Base-by-base conservation (phyloP, 2,113 vertebrate genomes). In the Tapirus terrestris region DNA sequence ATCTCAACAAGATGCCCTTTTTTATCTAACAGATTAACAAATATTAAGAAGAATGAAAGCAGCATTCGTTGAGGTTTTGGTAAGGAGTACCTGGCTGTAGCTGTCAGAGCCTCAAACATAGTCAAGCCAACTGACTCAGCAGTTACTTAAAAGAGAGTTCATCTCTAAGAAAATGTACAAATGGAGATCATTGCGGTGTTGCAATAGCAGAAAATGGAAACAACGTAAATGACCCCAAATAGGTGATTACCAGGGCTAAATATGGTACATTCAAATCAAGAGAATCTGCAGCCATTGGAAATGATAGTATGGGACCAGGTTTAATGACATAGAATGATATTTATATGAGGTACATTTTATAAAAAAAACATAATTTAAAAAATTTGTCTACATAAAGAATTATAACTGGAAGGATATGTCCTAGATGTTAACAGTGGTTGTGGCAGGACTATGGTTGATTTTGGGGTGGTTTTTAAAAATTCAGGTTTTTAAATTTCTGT, bases 351-450 rank as follows among this genome's bases (percentile, higher is more conserved):
- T 89, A 3, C 67, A 61, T 70, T 92, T 95, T 81, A 85, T 89
- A 53, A 86, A 60, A 60, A 77, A 76, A 85, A 79, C 51, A 39
- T 27, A 11, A 31, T 5, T 75, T 29, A 0, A 8, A n/a, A 61
- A 77, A 53, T 81, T 6, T 43, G 11, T 79, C 12, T 56, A 25
- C 89, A 63, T 18, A 89, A 43, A 90, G 9, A 89, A 25, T 81
- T 89, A 25, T 85, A 33, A 48, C 85, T 96, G 68, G 58, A 96
- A 94, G 76, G 18, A 43, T 96, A 63, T 60, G 89, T n/a, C 33
- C 43, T 51, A 90, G 25, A 56, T 70, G 48, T 93, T 91, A 72
- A 87, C 23, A 73, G 31, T 93, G 27, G n/a, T 95, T 91, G 17
- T 96, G 36, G 31, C 33, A 89, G n/a, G 27, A 97, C 53, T 86